Evolutionary conservation across 2,888 invertebrate species (phyloP).

Genomic region (Diaperis boleti): DNA sequence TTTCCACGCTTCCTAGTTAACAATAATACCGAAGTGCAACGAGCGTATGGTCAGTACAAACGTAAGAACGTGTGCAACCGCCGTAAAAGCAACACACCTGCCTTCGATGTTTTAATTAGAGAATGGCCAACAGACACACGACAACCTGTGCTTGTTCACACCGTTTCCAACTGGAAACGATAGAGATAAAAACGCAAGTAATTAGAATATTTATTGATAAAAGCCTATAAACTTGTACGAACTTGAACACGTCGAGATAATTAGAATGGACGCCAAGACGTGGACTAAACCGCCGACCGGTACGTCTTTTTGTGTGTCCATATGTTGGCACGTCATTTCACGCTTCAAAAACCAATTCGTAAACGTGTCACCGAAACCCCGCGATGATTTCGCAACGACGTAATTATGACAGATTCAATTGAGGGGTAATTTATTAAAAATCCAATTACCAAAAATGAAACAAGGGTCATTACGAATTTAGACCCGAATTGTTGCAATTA

Average conservation of each 20-base stretch:
- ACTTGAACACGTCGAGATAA: neutral
- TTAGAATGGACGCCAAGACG: neutral
- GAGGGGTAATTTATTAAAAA: slow-evolving; percentile 27
- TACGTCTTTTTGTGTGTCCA: neutral
- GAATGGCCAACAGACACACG: slow-evolving; percentile 54
- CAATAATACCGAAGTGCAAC: too few species aligned
- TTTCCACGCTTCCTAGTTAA: too few species aligned
- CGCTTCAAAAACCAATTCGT: too few species aligned
- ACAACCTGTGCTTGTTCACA: slow-evolving; percentile 14
- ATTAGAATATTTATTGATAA: neutral
- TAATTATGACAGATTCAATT: too few species aligned
- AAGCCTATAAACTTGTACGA: neutral
- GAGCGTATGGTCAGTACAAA: slow-evolving; percentile 40
- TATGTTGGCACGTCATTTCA: neutral
- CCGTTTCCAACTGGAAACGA: neutral
- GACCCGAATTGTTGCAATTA: slow-evolving; percentile 24
- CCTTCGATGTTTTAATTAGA: slow-evolving; percentile 55
- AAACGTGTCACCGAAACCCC: neutral
- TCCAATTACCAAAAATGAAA: slow-evolving; percentile 26
- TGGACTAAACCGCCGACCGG: too few species aligned
- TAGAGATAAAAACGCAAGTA: slow-evolving; percentile 1
- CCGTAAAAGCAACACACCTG: slow-evolving; percentile 57
- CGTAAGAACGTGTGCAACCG: slow-evolving; percentile 54
- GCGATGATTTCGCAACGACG: too few species aligned
- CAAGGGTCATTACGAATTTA: slow-evolving; percentile 11